Evolutionary conservation across 2,797 vertebrate species (phyloP).

Genomic region (Atherinosoma microstoma): DNA sequence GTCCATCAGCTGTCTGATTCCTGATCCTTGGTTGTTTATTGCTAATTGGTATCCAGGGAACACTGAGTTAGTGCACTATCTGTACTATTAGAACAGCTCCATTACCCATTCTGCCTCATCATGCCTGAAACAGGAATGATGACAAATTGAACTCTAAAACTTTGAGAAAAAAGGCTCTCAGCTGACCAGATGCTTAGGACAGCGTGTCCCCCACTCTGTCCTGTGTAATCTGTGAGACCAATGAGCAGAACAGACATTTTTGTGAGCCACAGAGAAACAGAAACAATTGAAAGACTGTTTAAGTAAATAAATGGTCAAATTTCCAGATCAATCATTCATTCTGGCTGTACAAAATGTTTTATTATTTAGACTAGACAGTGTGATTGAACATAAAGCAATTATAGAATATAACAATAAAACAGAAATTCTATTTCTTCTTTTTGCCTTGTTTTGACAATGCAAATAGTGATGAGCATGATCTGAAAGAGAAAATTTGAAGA

Average conservation of each 20-base stretch:
- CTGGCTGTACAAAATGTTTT: too few relatives aligned
- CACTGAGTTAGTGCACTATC: conserved; percentile 59
- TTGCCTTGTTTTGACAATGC: not conserved
- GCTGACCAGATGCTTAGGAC: conserved; percentile 59
- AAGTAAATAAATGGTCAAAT: not conserved
- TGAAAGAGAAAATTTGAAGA: not conserved
- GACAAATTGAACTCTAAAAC: conserved; percentile 68
- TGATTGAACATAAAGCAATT: not conserved
- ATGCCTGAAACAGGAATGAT: conserved; percentile 52
- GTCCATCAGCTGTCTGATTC: conserved; percentile 34
- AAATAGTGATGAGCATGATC: not conserved
- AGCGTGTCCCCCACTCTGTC: conserved; percentile 36
- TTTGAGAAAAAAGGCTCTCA: conserved; percentile 24
- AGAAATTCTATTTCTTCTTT: not conserved
- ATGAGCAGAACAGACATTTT: conserved; percentile 29
- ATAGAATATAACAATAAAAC: not conserved
- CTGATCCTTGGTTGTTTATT: conserved; percentile 48
- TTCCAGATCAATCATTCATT: not conserved
- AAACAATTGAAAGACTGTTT: conserved; percentile 5
- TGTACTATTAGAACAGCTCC: conserved; percentile 69
- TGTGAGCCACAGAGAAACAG: conserved; percentile 9
- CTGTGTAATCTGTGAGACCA: conserved; percentile 30
- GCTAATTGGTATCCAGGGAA: conserved; percentile 70
- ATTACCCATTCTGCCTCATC: conserved; percentile 58
- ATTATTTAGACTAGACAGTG: not conserved